Percentiles rank a stretch among this genome's conserved stretches.
These are phyloP conservation scores for Ips nitidus DNA, from an alignment of 1,140 invertebrate genomes.

Conservation along the genomic window DNA sequence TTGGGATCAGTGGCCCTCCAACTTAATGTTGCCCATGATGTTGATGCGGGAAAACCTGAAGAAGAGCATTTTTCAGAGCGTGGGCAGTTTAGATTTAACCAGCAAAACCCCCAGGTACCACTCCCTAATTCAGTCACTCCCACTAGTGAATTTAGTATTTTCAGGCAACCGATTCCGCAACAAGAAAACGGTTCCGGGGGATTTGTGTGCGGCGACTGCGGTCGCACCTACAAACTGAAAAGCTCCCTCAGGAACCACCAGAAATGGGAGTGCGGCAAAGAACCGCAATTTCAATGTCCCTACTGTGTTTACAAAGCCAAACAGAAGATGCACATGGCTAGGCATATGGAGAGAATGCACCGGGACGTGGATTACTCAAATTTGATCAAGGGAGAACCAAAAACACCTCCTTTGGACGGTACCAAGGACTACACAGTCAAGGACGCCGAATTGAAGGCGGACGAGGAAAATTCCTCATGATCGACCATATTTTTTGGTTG, in stretches of 20 bases:
- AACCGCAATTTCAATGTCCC: constrained; percentile 60
- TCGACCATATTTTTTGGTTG: neutral
- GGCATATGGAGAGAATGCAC: constrained; percentile 85
- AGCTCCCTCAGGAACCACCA: constrained; percentile 82
- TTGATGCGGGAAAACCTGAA: constrained; percentile 52
- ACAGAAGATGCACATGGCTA: constrained; percentile 65
- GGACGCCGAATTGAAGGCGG: constrained; percentile 31
- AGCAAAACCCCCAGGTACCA: constrained; percentile 16
- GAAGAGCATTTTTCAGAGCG: constrained; percentile 49
- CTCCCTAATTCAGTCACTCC: no score
- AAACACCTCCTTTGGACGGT: constrained; percentile 11
- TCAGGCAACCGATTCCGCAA: neutral
- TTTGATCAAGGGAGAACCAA: constrained; percentile 44
- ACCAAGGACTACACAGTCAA: constrained; percentile 17
- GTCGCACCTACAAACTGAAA: constrained; percentile 80
- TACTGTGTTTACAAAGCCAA: constrained; percentile 59
- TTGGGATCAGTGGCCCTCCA: constrained; percentile 49
- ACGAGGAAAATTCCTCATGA: constrained; percentile 21
- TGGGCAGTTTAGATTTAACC: constrained; percentile 37
- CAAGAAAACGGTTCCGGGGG: constrained; percentile 46
- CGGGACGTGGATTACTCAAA: constrained; percentile 56
- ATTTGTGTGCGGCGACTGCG: constrained; percentile 77
- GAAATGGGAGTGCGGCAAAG: constrained; percentile 80
- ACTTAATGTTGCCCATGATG: constrained; percentile 52
- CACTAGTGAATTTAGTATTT: no score